Evolutionary conservation across 2,888 invertebrate species (phyloP).

Genomic region (Hoplodrina blanda): DNA sequence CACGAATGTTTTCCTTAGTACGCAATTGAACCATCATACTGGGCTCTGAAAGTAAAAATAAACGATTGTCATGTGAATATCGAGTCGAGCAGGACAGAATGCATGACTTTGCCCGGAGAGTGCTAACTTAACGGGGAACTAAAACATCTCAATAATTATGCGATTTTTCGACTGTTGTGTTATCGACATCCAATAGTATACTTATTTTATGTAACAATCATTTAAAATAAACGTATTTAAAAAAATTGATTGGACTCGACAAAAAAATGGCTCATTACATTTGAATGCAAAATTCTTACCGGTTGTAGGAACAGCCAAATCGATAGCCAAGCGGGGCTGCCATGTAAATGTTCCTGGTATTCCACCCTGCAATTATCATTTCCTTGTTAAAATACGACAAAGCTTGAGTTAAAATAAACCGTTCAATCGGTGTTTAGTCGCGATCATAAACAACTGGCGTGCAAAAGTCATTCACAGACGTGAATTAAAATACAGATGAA

Average conservation of each 20-base stretch:
- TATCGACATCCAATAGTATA: not conserved
- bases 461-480: not conserved
- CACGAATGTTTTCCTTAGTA: slow-evolving; percentile 16
- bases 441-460: not conserved
- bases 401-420: not conserved
- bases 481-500: too few relatives aligned
- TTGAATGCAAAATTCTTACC: slow-evolving; percentile 51
- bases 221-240: too few relatives aligned
- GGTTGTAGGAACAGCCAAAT: slow-evolving; percentile 68
- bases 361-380: slow-evolving; percentile 59
- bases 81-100: not conserved
- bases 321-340: slow-evolving; percentile 72
- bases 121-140: not conserved
- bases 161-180: not conserved
- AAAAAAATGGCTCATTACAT: not conserved
- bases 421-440: not conserved
- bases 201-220: not conserved
- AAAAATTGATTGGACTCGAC: too few relatives aligned
- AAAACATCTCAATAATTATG: not conserved
- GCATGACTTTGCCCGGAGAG: not conserved
- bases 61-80: not conserved
- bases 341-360: slow-evolving; percentile 73
- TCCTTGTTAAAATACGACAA: not conserved
- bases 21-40: not conserved
- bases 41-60: slow-evolving; percentile 6